phyloP scores from a whole-genome alignment of 2,113 vertebrate genomes.

The Poecile atricapillus region DNA sequence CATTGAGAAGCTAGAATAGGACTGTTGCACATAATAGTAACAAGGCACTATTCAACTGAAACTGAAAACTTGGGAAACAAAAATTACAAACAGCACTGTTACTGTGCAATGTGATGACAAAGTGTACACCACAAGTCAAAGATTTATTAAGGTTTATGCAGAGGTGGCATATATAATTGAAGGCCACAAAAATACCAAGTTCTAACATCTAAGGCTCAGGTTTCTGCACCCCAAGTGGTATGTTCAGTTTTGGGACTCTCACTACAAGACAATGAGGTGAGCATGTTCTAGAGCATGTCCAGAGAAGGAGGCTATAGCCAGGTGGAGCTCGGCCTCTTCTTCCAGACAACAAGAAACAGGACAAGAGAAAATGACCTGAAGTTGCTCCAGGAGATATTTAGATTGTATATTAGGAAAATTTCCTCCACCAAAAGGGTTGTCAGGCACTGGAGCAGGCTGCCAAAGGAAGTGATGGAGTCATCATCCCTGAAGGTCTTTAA shows the following conservation, averaged over 20 bases:
- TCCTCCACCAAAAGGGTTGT: neutral
- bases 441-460: neutral
- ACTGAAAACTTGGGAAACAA: neutral
- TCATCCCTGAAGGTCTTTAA: neutral
- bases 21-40: neutral
- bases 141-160: neutral
- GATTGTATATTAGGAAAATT: neutral
- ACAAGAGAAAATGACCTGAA: neutral
- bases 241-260: neutral
- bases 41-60: neutral
- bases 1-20: neutral
- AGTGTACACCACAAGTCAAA: neutral
- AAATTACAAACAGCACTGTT: neutral
- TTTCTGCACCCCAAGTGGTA: accelerated
- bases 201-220: neutral
- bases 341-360: neutral
- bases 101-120: neutral
- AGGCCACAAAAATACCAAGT: neutral
- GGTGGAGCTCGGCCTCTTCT: accelerated
- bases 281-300: neutral
- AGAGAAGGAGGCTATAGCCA: neutral
- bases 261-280: neutral
- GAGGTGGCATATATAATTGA: neutral
- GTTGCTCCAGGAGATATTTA: neutral
- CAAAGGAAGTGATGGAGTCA: neutral